Percentiles rank a stretch among this genome's conserved stretches.
These are phyloP conservation scores for Neoitamus cyanurus DNA, from an alignment of 2,888 invertebrate species.

Conservation along the genomic window DNA sequence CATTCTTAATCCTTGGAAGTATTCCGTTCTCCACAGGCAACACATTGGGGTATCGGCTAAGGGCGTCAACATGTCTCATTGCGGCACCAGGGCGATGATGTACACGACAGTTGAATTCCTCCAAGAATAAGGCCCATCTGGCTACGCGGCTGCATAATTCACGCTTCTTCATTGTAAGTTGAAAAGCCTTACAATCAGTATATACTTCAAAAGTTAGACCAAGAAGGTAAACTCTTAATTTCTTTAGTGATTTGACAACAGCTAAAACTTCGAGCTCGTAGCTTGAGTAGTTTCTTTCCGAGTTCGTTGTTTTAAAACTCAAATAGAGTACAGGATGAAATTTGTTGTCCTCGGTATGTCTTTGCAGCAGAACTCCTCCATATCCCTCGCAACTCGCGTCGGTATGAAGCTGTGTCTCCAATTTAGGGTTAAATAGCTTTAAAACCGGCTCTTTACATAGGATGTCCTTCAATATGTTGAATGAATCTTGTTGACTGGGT, in stretches of 20 bases:
- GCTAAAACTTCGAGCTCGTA: constrained; percentile 12
- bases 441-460: background rate
- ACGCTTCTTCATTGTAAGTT: background rate
- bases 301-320: background rate
- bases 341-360: background rate
- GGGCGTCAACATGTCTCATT: constrained; percentile 2
- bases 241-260: background rate
- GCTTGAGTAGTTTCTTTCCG: background rate
- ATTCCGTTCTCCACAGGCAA: background rate
- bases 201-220: background rate
- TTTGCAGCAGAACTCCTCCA: constrained; percentile 46
- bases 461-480: constrained; percentile 19
- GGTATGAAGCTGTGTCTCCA: too few species aligned
- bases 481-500: background rate
- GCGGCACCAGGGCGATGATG: background rate
- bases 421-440: background rate
- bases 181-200: constrained; percentile 6
- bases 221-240: background rate
- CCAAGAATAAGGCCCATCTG: background rate
- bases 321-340: background rate
- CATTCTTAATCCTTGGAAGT: constrained; percentile 25
- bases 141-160: background rate
- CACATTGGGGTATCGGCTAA: background rate
- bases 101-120: background rate
- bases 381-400: background rate